Conservation (phyloP, 2,113 vertebrate species). For the Phrynosoma platyrhinos region DNA sequence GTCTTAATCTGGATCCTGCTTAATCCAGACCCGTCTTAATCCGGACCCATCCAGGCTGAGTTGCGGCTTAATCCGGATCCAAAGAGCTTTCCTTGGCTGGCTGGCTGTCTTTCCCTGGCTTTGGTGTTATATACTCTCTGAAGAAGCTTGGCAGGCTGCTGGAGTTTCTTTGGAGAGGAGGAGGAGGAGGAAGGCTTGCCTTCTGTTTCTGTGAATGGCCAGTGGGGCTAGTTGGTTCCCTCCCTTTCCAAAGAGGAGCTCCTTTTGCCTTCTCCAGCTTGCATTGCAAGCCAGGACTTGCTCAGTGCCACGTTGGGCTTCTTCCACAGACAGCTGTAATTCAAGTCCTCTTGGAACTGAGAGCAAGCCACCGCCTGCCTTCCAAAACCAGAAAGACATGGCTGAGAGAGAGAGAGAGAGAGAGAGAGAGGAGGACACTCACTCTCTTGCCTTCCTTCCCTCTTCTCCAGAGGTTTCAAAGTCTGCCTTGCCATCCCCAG, state of each 20-base stretch:
- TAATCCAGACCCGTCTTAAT: too few relatives aligned
- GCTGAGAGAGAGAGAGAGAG: too few relatives aligned
- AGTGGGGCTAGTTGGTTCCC: conserved; percentile 60
- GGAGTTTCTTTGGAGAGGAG: conserved; percentile 78
- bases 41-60: too few relatives aligned
- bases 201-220: conserved; percentile 68
- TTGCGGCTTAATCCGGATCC: too few relatives aligned
- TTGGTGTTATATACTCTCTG: conserved; percentile 85
- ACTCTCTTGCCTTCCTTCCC: neutral
- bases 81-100: too few relatives aligned
- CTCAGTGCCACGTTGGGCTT: conserved; percentile 42
- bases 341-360: conserved; percentile 23
- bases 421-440: too few relatives aligned
- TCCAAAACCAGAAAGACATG: too few relatives aligned
- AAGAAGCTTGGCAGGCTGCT: conserved; percentile 97
- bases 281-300: conserved; percentile 66
- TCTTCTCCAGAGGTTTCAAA: neutral
- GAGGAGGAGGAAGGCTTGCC: conserved; percentile 69
- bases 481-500: neutral
- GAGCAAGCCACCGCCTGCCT: too few relatives aligned
- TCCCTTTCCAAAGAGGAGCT: neutral
- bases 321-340: conserved; percentile 27
- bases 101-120: too few relatives aligned
- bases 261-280: neutral
- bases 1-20: too few relatives aligned